Conservation (phyloP, 2,888 invertebrate species). For the Nesidiocoris tenuis region DNA sequence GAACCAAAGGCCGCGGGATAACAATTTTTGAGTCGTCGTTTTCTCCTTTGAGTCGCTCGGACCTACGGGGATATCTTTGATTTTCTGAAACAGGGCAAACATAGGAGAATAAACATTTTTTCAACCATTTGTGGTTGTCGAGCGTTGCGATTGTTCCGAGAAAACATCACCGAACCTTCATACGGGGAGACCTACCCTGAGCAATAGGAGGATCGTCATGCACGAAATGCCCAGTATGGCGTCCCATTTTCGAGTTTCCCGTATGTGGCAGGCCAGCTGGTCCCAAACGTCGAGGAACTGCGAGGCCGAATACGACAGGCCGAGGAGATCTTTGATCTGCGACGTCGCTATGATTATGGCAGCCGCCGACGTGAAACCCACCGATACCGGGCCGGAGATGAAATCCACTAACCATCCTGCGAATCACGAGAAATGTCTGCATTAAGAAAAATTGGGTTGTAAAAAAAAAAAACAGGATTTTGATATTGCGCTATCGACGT, state of each 20-base stretch:
- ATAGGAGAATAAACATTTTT: no score
- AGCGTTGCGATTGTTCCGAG: no score
- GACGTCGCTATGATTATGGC: slow-evolving; percentile 80
- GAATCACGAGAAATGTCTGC: no score
- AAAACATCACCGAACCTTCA: no score
- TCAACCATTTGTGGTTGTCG: no score
- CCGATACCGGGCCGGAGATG: slow-evolving; percentile 79
- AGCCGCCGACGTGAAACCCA: slow-evolving; percentile 79
- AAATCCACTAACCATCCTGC: slow-evolving; percentile 79
- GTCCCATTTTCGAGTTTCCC: slow-evolving; percentile 70
- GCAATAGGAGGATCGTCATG: slow-evolving; percentile 66
- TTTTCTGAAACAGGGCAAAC: slow-evolving; percentile 67
- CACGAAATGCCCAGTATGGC: slow-evolving; percentile 67
- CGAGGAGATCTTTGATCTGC: slow-evolving; percentile 74
- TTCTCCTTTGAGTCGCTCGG: slow-evolving; percentile 57
- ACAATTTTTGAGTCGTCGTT: slow-evolving; percentile 55
- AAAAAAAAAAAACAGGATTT: no score
- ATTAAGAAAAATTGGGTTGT: no score
- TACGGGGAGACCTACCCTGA: slow-evolving; percentile 70
- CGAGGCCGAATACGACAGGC: slow-evolving; percentile 66
- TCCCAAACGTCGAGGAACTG: slow-evolving; percentile 72
- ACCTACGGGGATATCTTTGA: slow-evolving; percentile 64
- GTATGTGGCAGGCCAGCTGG: slow-evolving; percentile 66
- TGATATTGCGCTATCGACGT: no score
- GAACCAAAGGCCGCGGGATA: slow-evolving; percentile 67